phyloP scores from a whole-genome alignment of 2,797 vertebrate genomes.

The Streptopelia turtur region DNA sequence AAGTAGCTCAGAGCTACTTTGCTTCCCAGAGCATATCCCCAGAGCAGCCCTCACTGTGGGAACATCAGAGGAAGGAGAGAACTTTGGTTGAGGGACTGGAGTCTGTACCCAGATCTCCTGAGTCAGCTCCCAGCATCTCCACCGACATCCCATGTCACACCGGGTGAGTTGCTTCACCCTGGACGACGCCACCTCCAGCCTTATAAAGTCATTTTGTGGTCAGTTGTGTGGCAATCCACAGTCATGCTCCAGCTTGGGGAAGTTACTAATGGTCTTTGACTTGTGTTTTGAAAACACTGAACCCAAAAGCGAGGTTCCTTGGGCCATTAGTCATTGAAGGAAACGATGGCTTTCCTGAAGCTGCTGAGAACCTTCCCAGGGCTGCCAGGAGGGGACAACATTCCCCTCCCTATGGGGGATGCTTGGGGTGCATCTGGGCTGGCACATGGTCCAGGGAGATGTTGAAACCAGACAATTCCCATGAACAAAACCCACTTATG shows the following conservation, averaged over 20 bases:
- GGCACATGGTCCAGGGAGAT: accelerated
- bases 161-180: not conserved
- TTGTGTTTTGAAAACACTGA: not conserved
- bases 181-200: accelerated
- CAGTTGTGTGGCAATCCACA: not conserved
- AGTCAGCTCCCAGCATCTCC: not conserved
- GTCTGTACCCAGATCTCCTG: accelerated
- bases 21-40: not conserved
- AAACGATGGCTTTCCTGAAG: not conserved
- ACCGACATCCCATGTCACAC: accelerated
- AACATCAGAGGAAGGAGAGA: not conserved
- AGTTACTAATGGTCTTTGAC: not conserved
- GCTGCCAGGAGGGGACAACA: not conserved
- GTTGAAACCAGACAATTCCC: not conserved
- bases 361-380: not conserved
- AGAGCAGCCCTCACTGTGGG: accelerated
- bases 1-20: not conserved
- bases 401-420: accelerated
- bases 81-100: not conserved
- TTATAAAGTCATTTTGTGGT: not conserved
- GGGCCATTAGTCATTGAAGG: not conserved
- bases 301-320: not conserved
- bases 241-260: not conserved
- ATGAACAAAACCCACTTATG: not conserved
- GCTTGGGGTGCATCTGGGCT: accelerated